Percentiles rank a stretch among this genome's conserved stretches.
phyloP scores from a whole-genome alignment of 1,140 invertebrate genomes.

The Neodiprion fabricii region DNA sequence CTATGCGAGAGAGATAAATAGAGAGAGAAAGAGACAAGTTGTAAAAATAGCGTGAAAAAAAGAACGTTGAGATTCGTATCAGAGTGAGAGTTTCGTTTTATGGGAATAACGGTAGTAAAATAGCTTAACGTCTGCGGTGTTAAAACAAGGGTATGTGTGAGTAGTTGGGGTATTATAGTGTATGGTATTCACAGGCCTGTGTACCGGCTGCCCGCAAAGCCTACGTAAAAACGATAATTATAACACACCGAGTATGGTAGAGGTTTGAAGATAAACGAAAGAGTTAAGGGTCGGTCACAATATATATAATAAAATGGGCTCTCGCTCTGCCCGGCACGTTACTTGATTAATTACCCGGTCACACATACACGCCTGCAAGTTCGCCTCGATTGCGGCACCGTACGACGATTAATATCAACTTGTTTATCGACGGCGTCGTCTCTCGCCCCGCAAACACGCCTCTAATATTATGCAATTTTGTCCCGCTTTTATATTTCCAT shows the following conservation, averaged over 20 bases:
- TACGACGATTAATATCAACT: constrained; percentile 1
- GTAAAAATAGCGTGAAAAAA: no score
- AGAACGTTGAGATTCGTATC: background rate
- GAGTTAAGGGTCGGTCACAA: background rate
- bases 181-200: background rate
- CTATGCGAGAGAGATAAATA: background rate
- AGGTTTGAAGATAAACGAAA: background rate
- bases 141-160: background rate
- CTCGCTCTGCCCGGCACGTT: background rate
- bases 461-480: constrained; percentile 4
- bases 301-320: background rate
- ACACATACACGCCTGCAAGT: no score
- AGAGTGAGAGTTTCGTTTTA: background rate
- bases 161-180: background rate
- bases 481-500: background rate
- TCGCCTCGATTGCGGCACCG: background rate
- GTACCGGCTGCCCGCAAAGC: background rate
- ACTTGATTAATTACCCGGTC: background rate
- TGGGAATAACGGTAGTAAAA: background rate
- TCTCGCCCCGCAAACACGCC: background rate
- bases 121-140: background rate
- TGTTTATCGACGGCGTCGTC: background rate
- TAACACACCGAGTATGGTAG: background rate
- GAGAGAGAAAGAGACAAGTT: background rate
- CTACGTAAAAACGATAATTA: background rate